Evolutionary conservation across 2,888 invertebrate genomes (phyloP), one percentile per base, ranked within the genome.

Genomic region (Anodontia alba): DNA sequence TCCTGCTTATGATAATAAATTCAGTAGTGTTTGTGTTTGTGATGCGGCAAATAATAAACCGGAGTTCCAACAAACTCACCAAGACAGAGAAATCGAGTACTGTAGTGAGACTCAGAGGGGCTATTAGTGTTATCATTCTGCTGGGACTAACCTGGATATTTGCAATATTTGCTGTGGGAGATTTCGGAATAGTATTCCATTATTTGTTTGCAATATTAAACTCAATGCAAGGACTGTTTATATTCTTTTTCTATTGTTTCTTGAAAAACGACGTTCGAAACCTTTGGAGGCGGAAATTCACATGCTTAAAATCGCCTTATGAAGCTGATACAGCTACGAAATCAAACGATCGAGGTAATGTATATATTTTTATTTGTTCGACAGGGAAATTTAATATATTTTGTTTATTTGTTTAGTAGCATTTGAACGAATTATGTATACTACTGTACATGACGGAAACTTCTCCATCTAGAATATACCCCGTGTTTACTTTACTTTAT

Each of bases 21-120:
- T 89, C 91, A 33, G 83, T 94, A 5, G 94, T 95, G 20, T 95
- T 95, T 84, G 88, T 91, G 12, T 81, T 95, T 78, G 95, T 95
- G 17, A 71, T 93, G 26, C 75, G 87, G 26, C 90, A 91, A 77
- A 83, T 93, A 10, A 36, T 86, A 1, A 84, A 84, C 10, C 49
- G 86, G 49, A 70, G 87, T 20, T 78, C 83, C 15, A 86, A 82
- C 33, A 91, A 89, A 71, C 76, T 92, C 7, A 88, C 85, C 74
- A 90, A 90, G 82, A 86, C 89, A 2, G 91, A 92, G 78, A 84
- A 77, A 42, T 81, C 83, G 54, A 86, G 82, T 49, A 87, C 87
- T 7, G 73, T 82, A 2, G 81, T 88, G 67, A 90, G 90, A 36
- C 81, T 93, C 12, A 87, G 91, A 3, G 92, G 92, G 8, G 92